These are phyloP conservation scores for Berghia stephanieae DNA, from an alignment of 1,140 invertebrate genomes.

Conservation along the genomic window DNA sequence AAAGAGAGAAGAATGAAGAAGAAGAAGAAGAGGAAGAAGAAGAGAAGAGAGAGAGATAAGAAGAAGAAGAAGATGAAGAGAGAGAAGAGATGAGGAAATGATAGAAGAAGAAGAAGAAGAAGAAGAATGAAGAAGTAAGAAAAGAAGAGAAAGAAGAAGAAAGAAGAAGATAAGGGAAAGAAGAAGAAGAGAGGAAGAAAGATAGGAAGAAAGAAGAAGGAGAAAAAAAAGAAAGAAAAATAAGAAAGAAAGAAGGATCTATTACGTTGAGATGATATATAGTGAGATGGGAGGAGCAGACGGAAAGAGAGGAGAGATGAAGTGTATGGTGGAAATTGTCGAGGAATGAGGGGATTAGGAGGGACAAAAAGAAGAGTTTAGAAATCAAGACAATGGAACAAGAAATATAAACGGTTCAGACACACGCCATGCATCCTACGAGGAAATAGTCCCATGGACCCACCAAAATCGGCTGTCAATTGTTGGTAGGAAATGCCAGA, in stretches of 20 bases:
- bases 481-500: no score
- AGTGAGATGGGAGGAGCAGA: no score
- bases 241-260: background rate
- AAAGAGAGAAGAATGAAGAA: background rate
- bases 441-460: no score
- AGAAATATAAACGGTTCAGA: no score
- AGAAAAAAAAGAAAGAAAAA: background rate
- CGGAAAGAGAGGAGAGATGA: background rate
- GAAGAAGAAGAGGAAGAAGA: background rate
- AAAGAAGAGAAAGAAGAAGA: background rate
- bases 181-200: conserved; percentile 7
- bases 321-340: no score
- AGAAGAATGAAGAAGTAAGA: background rate
- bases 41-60: background rate
- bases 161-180: background rate
- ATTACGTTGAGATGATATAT: no score
- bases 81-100: background rate
- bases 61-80: background rate
- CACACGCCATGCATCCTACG: no score
- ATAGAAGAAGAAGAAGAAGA: conserved; percentile 3
- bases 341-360: no score
- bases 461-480: no score
- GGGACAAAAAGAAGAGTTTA: no score
- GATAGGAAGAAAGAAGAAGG: background rate
- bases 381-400: no score